A percentile compares a stretch with the other conserved stretches of the same genome.
Conservation (phyloP, 2,888 invertebrate species). For the Tyria jacobaeae region DNA sequence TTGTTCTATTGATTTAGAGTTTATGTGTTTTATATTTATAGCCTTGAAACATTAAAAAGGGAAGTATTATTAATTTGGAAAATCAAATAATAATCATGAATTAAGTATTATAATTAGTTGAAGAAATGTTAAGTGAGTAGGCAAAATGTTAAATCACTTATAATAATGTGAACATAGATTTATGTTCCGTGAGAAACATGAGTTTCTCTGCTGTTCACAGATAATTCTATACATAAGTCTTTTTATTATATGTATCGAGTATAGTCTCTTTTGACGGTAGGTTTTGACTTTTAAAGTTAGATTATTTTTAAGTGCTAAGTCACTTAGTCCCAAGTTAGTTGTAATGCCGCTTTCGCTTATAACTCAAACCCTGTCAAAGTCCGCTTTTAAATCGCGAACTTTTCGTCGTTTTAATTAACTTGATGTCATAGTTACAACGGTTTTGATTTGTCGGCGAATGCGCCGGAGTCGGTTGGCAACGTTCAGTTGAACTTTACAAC, state of each 20-base stretch:
- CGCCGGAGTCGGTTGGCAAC: conserved; percentile 32
- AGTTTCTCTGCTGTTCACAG: too few relatives aligned
- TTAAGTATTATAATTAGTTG: neutral
- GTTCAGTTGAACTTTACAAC: conserved; percentile 9
- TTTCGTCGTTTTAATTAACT: conserved; percentile 85
- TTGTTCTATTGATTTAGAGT: conserved; percentile 11
- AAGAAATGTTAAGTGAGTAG: neutral
- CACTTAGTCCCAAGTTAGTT: neutral
- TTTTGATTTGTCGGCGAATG: conserved; percentile 69
- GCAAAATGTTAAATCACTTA: neutral
- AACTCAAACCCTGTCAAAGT: conserved; percentile 24
- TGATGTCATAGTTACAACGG: conserved; percentile 80
- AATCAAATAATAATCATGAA: neutral
- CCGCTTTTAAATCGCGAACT: conserved; percentile 79
- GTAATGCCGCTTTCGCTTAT: conserved; percentile 28
- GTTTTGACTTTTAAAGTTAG: too few relatives aligned
- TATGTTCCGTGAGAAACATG: too few relatives aligned
- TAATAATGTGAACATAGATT: neutral
- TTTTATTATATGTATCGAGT: too few relatives aligned
- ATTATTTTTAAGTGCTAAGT: too few relatives aligned
- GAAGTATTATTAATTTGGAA: neutral
- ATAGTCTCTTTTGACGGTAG: too few relatives aligned
- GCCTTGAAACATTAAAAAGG: neutral
- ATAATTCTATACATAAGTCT: too few relatives aligned
- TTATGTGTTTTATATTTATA: conserved; percentile 1